phyloP scores from a whole-genome alignment of 1,140 invertebrate species.

The Anadara kagoshimensis region DNA sequence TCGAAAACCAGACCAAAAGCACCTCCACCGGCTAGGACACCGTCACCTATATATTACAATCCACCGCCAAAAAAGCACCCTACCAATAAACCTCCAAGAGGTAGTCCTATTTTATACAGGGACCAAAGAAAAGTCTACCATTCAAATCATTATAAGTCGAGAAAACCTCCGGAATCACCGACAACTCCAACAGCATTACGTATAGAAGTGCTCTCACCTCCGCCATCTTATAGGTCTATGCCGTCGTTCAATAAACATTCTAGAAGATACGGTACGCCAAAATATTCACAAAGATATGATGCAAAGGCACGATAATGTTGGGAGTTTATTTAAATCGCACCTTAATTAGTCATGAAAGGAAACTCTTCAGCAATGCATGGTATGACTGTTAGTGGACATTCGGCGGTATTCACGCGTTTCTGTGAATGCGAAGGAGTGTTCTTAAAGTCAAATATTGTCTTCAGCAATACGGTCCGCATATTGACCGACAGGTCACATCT shows the following conservation, averaged over 20 bases:
- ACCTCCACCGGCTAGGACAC: not conserved
- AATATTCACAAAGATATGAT: constrained; percentile 31
- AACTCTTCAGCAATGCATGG: too few species aligned
- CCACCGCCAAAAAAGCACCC: constrained; percentile 3
- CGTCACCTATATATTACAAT: not conserved
- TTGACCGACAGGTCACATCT: too few species aligned
- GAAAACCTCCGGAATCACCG: not conserved
- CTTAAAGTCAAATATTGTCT: too few species aligned
- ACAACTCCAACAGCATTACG: constrained; percentile 19
- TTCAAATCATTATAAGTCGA: too few species aligned
- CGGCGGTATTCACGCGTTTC: too few species aligned
- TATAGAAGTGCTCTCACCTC: constrained; percentile 25
- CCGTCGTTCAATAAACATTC: not conserved
- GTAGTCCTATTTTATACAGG: not conserved
- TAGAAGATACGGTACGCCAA: constrained; percentile 32
- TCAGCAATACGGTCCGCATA: too few species aligned
- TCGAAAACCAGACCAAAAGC: not conserved
- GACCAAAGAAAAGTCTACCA: too few species aligned
- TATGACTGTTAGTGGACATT: too few species aligned
- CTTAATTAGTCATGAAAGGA: not conserved
- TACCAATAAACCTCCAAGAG: not conserved
- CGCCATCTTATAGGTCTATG: constrained; percentile 2
- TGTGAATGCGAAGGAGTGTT: too few species aligned
- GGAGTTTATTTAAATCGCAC: not conserved
- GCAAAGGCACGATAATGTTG: constrained; percentile 21